Percentiles rank a stretch among this genome's conserved stretches.
Conservation (phyloP, 2,888 invertebrate genomes). For the Digitonthophagus gazella region DNA sequence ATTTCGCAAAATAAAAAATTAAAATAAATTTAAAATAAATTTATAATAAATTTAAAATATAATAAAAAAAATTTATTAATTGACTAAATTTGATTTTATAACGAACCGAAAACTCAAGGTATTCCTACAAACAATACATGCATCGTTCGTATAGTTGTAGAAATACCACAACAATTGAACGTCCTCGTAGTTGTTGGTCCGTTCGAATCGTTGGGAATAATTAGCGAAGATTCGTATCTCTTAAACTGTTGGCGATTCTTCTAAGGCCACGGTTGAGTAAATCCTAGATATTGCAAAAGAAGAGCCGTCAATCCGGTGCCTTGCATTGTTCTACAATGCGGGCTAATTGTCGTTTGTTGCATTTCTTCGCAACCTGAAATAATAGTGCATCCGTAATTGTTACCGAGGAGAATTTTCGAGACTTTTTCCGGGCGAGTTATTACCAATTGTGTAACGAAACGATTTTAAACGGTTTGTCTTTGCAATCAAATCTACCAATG, state of each 20-base stretch:
- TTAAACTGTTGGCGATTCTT: slow-evolving; percentile 8
- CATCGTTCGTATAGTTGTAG: background rate
- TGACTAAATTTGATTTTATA: background rate
- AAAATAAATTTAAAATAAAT: no score
- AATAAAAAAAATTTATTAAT: no score
- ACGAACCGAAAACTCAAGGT: no score
- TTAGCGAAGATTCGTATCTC: slow-evolving; percentile 5
- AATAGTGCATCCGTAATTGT: background rate
- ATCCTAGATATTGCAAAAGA: slow-evolving; percentile 8
- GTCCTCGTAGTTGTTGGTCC: background rate
- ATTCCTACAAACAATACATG: background rate
- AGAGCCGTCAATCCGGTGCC: slow-evolving; percentile 3
- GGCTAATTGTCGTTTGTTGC: slow-evolving; percentile 13
- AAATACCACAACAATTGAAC: slow-evolving; percentile 1
- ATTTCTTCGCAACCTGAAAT: slow-evolving; percentile 1
- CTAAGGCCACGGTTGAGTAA: slow-evolving; percentile 11
- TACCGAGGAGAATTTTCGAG: background rate
- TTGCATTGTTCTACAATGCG: slow-evolving; percentile 13
- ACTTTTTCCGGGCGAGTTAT: background rate
- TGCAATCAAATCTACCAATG: no score
- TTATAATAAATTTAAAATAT: no score
- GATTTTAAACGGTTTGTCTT: no score
- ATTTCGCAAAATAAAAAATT: no score
- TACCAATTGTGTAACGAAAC: background rate
- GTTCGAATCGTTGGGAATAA: background rate